Evolutionary conservation across 2,888 invertebrate species (phyloP).

Genomic region (Melieria crassipennis): DNA sequence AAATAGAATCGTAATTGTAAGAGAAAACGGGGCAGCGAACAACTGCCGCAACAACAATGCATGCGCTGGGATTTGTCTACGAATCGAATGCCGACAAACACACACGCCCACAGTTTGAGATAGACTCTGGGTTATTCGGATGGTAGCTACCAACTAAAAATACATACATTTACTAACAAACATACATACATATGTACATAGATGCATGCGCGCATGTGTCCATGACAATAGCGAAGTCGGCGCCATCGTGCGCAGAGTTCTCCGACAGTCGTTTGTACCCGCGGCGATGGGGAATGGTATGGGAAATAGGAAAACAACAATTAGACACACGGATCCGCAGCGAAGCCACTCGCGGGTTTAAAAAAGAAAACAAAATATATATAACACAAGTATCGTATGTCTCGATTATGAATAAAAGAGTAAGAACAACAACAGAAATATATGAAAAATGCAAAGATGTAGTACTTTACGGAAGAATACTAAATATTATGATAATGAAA

Average conservation of each 20-base stretch:
- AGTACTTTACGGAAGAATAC: conserved; percentile 3
- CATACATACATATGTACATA: not conserved
- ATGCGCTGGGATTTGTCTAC: too few species aligned
- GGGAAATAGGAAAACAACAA: not conserved
- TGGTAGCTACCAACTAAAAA: not conserved
- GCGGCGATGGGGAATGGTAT: not conserved
- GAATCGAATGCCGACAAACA: too few species aligned
- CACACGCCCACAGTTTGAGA: too few species aligned
- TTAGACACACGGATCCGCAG: not conserved
- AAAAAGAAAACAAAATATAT: not conserved
- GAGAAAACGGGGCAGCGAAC: too few species aligned
- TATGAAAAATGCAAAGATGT: conserved; percentile 4
- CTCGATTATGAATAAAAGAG: conserved; percentile 5
- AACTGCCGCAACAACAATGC: too few species aligned
- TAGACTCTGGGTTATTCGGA: not conserved
- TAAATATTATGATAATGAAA: conserved; percentile 41
- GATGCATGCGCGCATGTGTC: not conserved
- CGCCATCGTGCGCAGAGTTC: conserved; percentile 9
- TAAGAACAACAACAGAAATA: not conserved
- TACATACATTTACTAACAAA: not conserved
- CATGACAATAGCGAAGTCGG: not conserved
- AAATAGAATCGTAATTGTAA: too few species aligned
- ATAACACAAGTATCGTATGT: not conserved
- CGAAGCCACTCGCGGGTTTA: not conserved
- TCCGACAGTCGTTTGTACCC: not conserved